Base-by-base conservation (phyloP, 2,888 invertebrate genomes). In the Priocnemis perturbator region DNA sequence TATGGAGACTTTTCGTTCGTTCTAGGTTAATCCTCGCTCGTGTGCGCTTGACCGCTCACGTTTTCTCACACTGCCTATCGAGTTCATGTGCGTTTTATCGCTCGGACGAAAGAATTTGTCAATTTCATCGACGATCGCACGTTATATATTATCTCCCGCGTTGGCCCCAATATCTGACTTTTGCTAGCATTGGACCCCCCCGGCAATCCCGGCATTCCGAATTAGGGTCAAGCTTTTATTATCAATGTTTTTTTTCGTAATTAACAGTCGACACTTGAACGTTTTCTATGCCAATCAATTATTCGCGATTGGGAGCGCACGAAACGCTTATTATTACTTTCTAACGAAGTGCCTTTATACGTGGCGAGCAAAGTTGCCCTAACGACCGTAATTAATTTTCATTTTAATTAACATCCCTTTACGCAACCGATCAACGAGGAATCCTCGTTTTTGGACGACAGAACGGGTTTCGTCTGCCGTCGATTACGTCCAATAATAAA, bases 401-500 rank as follows among this genome's bases (percentile, higher is more conserved):
- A 45, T 67, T 62, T 74, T 74, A 74, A 79, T 78, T 72, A 70
- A 30, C 67, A 30, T 53, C 44, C 55, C 30, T 21, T 21, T 20
- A 26, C 50, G 61, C 70, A 47, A 76, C 70, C 64, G 69, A 59
- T 78, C 70, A 60, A 44, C 37, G 37, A 11, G 37, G 37, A 58
- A 66, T 77, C 30, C 60, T 70, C 60, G 23, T 74, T 74, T 68
- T 69, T 69, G 45, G 60, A 52, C 26, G 60, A 64, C 11, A 23
- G 60, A 78, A 79, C 78, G 64, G 74, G 79, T 78, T 79, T 64
- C 59, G 17, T n/a, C 37, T 60, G 61, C 63, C 58, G 37, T 60
- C 71, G 77, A 79, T 79, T 68, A 64, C 65, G 64, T 69, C 64
- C 74, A 70, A 71, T 77, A 74, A 78, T 77, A 78, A 78, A 78